phyloP scores from a whole-genome alignment of 2,113 vertebrate genomes.

The Sphaerodactylus townsendi region DNA sequence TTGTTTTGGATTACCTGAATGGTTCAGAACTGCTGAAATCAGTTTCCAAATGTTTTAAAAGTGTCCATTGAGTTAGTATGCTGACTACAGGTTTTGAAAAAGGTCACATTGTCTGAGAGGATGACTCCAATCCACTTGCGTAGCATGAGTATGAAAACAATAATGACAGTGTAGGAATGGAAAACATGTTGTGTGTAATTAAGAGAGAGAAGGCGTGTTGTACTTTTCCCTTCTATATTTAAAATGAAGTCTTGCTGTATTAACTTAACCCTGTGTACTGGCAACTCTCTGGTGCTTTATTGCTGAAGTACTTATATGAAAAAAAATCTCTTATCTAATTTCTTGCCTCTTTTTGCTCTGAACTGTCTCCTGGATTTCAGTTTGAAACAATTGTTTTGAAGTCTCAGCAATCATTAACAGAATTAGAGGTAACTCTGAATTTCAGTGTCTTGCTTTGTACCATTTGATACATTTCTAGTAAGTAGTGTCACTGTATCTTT shows the following conservation, averaged over 20 bases:
- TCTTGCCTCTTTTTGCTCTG: not conserved
- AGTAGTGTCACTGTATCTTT: not conserved
- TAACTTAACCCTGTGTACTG: not conserved
- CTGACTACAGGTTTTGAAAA: not conserved
- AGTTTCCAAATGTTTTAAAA: not conserved
- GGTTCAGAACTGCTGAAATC: not conserved
- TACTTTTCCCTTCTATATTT: not conserved
- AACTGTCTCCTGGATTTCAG: not conserved
- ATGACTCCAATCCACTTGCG: not conserved
- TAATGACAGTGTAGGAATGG: not conserved
- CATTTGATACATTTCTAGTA: not conserved
- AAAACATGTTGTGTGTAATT: not conserved
- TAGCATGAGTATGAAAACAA: not conserved
- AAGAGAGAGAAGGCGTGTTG: not conserved
- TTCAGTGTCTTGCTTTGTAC: not conserved
- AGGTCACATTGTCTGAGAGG: not conserved
- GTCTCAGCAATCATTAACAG: not conserved
- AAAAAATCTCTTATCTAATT: not conserved
- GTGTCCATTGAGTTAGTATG: not conserved
- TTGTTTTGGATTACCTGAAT: not conserved
- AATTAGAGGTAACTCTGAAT: not conserved
- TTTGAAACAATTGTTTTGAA: not conserved
- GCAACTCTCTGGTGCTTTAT: not conserved
- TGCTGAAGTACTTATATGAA: not conserved
- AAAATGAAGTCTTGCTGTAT: not conserved